Evolutionary conservation across 2,888 invertebrate genomes (phyloP).

Genomic region (Aporophyla lueneburgensis): DNA sequence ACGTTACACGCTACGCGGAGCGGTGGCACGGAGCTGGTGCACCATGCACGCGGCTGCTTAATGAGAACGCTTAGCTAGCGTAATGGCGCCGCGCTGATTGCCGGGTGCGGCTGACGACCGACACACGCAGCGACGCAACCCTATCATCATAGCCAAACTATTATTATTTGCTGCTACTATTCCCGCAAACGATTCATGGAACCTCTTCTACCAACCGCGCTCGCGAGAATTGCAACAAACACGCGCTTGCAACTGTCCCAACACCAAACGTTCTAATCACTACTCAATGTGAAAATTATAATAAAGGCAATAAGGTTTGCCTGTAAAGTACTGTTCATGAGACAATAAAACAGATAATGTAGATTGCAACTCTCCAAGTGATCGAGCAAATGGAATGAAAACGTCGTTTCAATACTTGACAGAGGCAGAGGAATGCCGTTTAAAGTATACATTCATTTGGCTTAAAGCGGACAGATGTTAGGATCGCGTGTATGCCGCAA

Average conservation of each 20-base stretch:
- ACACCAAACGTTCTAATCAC: conserved; percentile 25
- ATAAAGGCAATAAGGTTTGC: conserved; percentile 39
- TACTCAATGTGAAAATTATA: conserved; percentile 26
- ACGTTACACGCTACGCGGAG: conserved; percentile 56
- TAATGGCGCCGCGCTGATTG: conserved; percentile 83
- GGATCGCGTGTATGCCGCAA: conserved; percentile 76
- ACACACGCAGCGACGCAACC: conserved; percentile 75
- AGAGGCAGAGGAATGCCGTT: conserved; percentile 71
- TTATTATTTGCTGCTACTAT: conserved; percentile 76
- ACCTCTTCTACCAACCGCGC: conserved; percentile 65
- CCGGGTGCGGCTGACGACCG: conserved; percentile 75
- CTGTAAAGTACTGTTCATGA: conserved; percentile 40
- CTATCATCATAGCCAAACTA: conserved; percentile 74
- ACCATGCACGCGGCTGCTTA: conserved; percentile 77
- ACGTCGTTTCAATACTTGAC: conserved; percentile 70
- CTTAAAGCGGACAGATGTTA: conserved; percentile 79
- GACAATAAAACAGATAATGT: conserved; percentile 68
- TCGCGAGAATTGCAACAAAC: conserved; percentile 59
- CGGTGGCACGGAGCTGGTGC: conserved; percentile 60
- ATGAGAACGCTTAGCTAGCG: conserved; percentile 83
- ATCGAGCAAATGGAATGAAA: conserved; percentile 70
- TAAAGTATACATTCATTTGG: conserved; percentile 74
- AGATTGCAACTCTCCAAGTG: conserved; percentile 64
- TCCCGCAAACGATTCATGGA: conserved; percentile 72
- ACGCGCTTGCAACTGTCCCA: conserved; percentile 13